A percentile compares a stretch with the other conserved stretches of the same genome.
phyloP scores from a whole-genome alignment of 2,113 vertebrate genomes.

The Urocitellus parryii region DNA sequence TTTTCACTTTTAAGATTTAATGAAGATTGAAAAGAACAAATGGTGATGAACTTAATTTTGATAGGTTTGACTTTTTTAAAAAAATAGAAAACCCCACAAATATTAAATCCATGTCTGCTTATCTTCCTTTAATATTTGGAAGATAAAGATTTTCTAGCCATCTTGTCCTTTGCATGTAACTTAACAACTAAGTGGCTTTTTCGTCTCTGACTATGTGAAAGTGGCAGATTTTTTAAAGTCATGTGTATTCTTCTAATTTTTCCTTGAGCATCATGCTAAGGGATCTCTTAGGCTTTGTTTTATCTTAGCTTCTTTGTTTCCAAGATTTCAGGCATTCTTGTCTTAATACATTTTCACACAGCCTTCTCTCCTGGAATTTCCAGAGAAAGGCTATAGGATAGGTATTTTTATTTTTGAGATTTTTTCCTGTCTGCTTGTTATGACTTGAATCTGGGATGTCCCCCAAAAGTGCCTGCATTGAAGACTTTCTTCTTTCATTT shows the following conservation, averaged over 20 bases:
- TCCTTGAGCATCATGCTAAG: neutral
- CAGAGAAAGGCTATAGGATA: neutral
- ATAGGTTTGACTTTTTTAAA: neutral
- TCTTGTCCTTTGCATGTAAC: neutral
- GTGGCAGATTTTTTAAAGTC: neutral
- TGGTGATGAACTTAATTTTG: neutral
- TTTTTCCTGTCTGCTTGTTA: neutral
- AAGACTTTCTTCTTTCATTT: neutral
- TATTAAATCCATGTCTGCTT: slow-evolving; percentile 6
- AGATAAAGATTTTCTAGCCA: neutral
- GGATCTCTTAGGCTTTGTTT: neutral
- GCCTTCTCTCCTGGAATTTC: neutral
- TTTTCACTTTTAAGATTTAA: neutral
- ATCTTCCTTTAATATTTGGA: neutral
- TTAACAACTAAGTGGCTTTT: neutral
- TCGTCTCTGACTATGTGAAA: neutral
- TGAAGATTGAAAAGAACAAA: neutral
- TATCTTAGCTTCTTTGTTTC: neutral
- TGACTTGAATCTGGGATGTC: too few species aligned
- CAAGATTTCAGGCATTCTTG: neutral
- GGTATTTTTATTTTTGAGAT: neutral
- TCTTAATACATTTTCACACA: neutral
- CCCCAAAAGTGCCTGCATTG: neutral
- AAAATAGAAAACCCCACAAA: neutral
- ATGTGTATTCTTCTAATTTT: neutral